Base-by-base conservation (phyloP, 2,888 invertebrate genomes). In the Geotrupes spiniger region DNA sequence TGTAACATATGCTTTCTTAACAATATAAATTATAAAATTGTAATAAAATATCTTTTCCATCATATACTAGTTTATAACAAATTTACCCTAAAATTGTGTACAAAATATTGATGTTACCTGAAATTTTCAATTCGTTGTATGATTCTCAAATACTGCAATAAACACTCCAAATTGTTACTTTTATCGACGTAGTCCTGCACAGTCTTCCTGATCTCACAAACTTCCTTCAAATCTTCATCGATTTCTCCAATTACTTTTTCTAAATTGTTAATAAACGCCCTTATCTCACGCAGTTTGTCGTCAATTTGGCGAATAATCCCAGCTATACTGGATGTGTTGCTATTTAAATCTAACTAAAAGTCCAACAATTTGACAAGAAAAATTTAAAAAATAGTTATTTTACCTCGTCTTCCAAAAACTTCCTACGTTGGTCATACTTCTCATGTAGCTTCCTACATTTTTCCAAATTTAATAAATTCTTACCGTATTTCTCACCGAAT, bases 71-170 rank as follows among this genome's bases (percentile, higher is more conserved):
- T n/a, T n/a, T n/a, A n/a, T n/a, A n/a, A n/a, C n/a, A n/a, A n/a
- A n/a, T n/a, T n/a, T n/a, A n/a, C n/a, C n/a, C n/a, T n/a, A n/a
- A n/a, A n/a, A n/a, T n/a, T n/a, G n/a, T n/a, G n/a, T n/a, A n/a
- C 11, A 49, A 54, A 61, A 70, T n/a, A n/a, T n/a, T n/a, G n/a
- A n/a, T n/a, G n/a, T n/a, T n/a, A 86, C 87, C 86, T 84, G 42
- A 89, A 73, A 54, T 84, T 81, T 64, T 90, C 84, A 58, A 90
- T 78, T 62, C 80, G 80, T 63, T 85, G 81, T 57, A 88, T 76
- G 33, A 87, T 79, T 63, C 79, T 81, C 46, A 89, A 71, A 70
- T 91, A 91, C 31, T 80, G 78, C 25, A 79, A 67, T 6, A 80
- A 71, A 56, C 77, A 76, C 60, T 85, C 80, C 29, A 82, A 65